Evolutionary conservation across 1,140 invertebrate genomes (phyloP).

Genomic region (Homalodisca vitripennis): DNA sequence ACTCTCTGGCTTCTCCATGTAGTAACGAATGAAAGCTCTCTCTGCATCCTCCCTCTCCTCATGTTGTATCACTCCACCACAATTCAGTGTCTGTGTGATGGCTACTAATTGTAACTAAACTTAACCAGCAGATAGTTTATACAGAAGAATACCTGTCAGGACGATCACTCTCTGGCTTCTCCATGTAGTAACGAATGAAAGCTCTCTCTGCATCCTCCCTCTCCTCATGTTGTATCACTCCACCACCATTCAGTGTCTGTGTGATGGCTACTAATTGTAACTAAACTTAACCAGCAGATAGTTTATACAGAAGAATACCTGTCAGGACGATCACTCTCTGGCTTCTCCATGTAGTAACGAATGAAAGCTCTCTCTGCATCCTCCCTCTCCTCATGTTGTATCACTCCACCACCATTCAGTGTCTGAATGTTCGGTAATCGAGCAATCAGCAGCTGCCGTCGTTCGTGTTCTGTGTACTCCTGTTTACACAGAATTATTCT

Average conservation of each 20-base stretch:
- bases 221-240: slow-evolving; percentile 76
- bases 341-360: slow-evolving; percentile 85
- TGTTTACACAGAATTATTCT: too few species aligned
- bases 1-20: slow-evolving; percentile 80
- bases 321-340: slow-evolving; percentile 72
- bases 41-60: slow-evolving; percentile 89
- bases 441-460: slow-evolving; percentile 81
- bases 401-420: slow-evolving; percentile 84
- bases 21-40: slow-evolving; percentile 87
- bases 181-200: slow-evolving; percentile 90
- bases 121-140: too few species aligned
- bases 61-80: slow-evolving; percentile 76
- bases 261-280: slow-evolving; percentile 89
- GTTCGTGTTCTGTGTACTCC: slow-evolving; percentile 83
- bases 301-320: too few species aligned
- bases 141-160: slow-evolving; percentile 74
- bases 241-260: slow-evolving; percentile 83
- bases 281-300: too few species aligned
- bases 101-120: too few species aligned
- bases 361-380: slow-evolving; percentile 93
- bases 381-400: slow-evolving; percentile 80
- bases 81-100: slow-evolving; percentile 81
- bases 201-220: slow-evolving; percentile 90
- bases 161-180: slow-evolving; percentile 75
- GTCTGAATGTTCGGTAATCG: slow-evolving; percentile 80